These are phyloP conservation scores for Ecdyonurus torrentis DNA, from an alignment of 2,888 invertebrate species.

Conservation along the genomic window DNA sequence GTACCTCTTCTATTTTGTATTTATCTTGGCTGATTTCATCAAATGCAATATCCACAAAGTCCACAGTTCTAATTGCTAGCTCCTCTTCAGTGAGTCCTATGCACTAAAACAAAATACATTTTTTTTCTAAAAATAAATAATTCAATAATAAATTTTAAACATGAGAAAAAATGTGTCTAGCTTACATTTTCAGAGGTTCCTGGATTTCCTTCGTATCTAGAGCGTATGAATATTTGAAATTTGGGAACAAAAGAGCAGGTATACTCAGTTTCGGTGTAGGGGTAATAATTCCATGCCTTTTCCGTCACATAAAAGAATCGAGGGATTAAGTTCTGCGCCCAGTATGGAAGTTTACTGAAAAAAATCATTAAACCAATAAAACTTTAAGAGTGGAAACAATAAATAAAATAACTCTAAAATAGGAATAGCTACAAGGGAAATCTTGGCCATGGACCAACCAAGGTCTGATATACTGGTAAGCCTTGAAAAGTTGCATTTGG, in stretches of 20 bases:
- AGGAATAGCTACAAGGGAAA: too few species aligned
- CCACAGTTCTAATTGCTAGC: slow-evolving; percentile 52
- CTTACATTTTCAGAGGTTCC: slow-evolving; percentile 78
- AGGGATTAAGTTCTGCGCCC: slow-evolving; percentile 75
- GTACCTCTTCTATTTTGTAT: slow-evolving; percentile 68
- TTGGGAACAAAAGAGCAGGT: slow-evolving; percentile 74
- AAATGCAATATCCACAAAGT: slow-evolving; percentile 72
- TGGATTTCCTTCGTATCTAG: slow-evolving; percentile 78
- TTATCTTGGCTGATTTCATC: slow-evolving; percentile 73
- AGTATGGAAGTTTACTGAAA: slow-evolving; percentile 72
- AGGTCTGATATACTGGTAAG: too few species aligned
- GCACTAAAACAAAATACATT: slow-evolving; percentile 38
- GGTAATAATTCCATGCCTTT: slow-evolving; percentile 92
- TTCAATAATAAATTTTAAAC: slow-evolving; percentile 4
- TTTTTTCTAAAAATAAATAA: slow-evolving; percentile 7
- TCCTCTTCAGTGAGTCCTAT: slow-evolving; percentile 54
- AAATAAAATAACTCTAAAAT: too few species aligned
- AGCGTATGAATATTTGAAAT: slow-evolving; percentile 69
- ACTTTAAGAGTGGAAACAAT: too few species aligned
- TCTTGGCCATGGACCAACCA: too few species aligned
- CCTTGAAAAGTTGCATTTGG: too few species aligned
- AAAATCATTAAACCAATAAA: slow-evolving; percentile 12
- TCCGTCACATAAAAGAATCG: slow-evolving; percentile 85
- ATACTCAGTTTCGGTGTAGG: slow-evolving; percentile 68
- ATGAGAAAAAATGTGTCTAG: slow-evolving; percentile 13